Percentiles rank a stretch among this genome's conserved stretches.
Evolutionary conservation across 2,888 invertebrate genomes (phyloP).

Genomic region (Aspidiotus destructor): DNA sequence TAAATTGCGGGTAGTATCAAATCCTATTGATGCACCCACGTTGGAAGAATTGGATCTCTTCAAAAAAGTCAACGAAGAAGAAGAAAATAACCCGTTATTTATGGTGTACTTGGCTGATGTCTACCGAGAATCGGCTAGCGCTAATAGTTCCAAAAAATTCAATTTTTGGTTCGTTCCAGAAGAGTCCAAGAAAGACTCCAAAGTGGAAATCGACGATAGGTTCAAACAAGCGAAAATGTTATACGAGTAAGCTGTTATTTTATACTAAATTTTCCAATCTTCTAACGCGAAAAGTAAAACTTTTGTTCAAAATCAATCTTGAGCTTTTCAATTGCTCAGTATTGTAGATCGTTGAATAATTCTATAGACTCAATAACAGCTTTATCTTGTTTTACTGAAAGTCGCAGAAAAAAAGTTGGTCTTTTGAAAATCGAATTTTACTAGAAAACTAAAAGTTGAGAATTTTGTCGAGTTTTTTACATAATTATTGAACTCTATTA

Average conservation of each 20-base stretch:
- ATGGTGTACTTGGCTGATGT: conserved; percentile 4
- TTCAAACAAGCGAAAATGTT: background rate
- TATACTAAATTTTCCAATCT: background rate
- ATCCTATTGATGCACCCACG: background rate
- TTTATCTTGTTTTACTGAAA: no score
- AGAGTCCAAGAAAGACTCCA: background rate
- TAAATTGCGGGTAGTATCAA: background rate
- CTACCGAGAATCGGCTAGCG: background rate
- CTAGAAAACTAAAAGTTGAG: no score
- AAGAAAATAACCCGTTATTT: background rate
- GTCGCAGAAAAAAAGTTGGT: no score
- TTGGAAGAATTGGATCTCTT: background rate
- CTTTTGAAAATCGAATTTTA: no score
- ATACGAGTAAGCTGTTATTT: background rate
- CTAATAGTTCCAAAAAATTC: background rate
- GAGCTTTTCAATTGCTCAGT: no score
- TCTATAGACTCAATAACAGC: no score
- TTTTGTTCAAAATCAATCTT: no score
- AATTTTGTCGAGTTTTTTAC: no score
- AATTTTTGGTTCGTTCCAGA: conserved; percentile 4
- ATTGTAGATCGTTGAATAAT: no score
- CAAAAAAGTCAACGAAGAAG: background rate
- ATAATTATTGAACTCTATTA: no score
- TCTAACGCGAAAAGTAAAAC: no score
- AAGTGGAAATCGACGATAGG: background rate